These are phyloP conservation scores for Nebria ingens DNA, from an alignment of 1,140 invertebrate species.

Conservation along the genomic window DNA sequence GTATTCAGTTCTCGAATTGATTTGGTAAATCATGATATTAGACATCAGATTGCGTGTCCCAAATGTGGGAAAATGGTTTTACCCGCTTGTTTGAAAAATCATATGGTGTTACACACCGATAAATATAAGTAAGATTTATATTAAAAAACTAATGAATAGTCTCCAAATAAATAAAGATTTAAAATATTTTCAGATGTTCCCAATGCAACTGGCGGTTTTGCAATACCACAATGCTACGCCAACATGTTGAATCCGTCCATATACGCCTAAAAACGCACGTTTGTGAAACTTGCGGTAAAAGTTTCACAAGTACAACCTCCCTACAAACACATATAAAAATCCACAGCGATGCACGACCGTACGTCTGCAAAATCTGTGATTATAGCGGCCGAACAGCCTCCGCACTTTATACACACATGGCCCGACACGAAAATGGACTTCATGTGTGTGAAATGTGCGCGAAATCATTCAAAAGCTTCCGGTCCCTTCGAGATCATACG, in stretches of 20 bases:
- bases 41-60: conserved; percentile 21
- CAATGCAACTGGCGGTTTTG: conserved; percentile 19
- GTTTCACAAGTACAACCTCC: conserved; percentile 40
- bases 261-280: conserved; percentile 20
- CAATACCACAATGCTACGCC: conserved; percentile 14
- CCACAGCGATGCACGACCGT: conserved; percentile 57
- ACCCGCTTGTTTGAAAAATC: conserved; percentile 21
- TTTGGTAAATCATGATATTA: conserved; percentile 19
- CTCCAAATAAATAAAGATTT: background rate
- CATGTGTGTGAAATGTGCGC: conserved; percentile 24
- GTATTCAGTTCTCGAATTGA: conserved; percentile 16
- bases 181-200: conserved; percentile 20
- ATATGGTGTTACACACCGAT: conserved; percentile 24
- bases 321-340: conserved; percentile 62
- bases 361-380: conserved; percentile 43
- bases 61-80: conserved; percentile 20
- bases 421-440: conserved; percentile 22
- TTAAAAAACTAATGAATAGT: background rate
- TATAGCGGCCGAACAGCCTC: conserved; percentile 31
- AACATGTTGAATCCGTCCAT: conserved; percentile 21
- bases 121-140: conserved; percentile 17
- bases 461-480: conserved; percentile 24
- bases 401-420: conserved; percentile 23
- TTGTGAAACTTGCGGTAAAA: conserved; percentile 42
- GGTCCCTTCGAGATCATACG: conserved; percentile 24